These are phyloP conservation scores for Phylloscopus whistleri DNA, from an alignment of 2,113 vertebrate genomes.

Conservation along the genomic window DNA sequence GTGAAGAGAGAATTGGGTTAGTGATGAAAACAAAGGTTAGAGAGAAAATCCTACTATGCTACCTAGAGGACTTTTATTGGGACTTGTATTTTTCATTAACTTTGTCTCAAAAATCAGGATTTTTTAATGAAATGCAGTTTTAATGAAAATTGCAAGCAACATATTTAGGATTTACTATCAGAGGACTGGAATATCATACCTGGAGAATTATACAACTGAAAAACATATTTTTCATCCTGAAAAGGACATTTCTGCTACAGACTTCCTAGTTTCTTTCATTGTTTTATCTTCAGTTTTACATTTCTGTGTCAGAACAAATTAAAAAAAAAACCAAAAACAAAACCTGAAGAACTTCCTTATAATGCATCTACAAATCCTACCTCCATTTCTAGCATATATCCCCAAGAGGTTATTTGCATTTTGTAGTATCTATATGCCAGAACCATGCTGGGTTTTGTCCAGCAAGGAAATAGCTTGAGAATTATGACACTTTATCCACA, in stretches of 20 bases:
- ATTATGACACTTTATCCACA: neutral
- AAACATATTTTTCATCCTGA: neutral
- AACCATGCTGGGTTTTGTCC: neutral
- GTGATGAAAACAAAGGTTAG: neutral
- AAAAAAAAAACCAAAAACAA: no score
- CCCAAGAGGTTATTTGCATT: neutral
- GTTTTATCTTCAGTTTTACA: neutral
- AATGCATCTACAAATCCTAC: neutral
- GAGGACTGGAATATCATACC: neutral
- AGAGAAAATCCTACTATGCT: neutral
- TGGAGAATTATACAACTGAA: neutral
- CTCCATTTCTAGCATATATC: neutral
- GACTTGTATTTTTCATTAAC: neutral
- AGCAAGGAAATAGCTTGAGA: neutral
- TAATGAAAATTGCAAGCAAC: neutral
- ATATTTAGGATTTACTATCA: neutral
- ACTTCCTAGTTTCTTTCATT: neutral
- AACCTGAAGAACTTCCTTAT: neutral
- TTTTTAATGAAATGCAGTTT: neutral
- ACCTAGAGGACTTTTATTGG: neutral
- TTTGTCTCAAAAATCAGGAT: neutral
- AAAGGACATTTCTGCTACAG: neutral
- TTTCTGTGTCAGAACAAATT: neutral
- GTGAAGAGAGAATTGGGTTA: neutral
- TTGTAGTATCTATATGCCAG: neutral